Percentiles rank a stretch among this genome's conserved stretches.
These are phyloP conservation scores for Actinopyga echinites DNA, from an alignment of 53 echinoderm and acorn worm genomes.

Conservation along the genomic window DNA sequence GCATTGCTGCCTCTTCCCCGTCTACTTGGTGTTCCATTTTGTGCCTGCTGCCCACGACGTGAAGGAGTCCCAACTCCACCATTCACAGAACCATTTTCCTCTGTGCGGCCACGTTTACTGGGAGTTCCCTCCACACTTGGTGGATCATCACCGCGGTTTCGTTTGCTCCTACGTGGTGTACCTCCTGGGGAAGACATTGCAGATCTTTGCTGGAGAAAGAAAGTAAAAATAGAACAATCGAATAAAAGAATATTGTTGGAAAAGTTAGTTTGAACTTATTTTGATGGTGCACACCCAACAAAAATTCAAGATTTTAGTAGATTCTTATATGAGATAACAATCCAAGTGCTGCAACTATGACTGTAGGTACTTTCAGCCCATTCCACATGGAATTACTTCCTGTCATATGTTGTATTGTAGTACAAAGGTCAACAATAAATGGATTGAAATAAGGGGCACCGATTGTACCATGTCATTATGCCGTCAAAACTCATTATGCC, in stretches of 20 bases:
- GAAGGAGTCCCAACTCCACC: conserved; percentile 37
- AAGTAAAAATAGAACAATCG: background rate
- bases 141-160: conserved; percentile 68
- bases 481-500: no score
- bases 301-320: no score
- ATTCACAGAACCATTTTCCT: conserved; percentile 42
- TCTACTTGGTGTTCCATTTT: conserved; percentile 65
- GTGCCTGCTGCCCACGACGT: conserved; percentile 26
- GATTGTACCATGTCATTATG: no score
- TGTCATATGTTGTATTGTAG: no score
- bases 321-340: no score
- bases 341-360: no score
- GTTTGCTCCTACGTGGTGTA: conserved; percentile 83
- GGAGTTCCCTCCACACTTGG: conserved; percentile 69
- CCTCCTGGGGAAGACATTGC: conserved; percentile 70
- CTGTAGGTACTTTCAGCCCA: no score
- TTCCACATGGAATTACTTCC: no score
- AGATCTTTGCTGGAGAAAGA: background rate
- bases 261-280: no score
- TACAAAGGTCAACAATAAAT: no score
- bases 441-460: no score
- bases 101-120: conserved; percentile 61
- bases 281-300: no score
- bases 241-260: background rate
- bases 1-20: conserved; percentile 49